Conservation (phyloP, 37 sponge, comb jelly and placozoan genomes). For the Ephydatia muelleri region DNA sequence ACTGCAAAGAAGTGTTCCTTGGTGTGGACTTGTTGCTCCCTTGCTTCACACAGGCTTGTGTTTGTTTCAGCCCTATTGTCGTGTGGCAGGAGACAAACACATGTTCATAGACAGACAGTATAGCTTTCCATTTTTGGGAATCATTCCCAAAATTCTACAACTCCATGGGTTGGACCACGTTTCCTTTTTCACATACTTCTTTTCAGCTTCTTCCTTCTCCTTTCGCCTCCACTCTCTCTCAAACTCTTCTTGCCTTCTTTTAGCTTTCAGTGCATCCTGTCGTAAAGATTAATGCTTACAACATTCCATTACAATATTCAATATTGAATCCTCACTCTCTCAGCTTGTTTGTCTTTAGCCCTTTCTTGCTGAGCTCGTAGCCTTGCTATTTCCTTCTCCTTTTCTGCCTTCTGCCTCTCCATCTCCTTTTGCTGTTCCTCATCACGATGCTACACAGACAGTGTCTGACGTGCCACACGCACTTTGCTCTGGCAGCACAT, state of each 20-base stretch:
- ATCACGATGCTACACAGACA: constrained; percentile 66
- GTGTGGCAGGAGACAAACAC: background rate
- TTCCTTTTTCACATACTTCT: constrained; percentile 58
- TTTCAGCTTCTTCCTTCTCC: constrained; percentile 85
- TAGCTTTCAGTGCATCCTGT: constrained; percentile 92
- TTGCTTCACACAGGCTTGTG: constrained; percentile 61
- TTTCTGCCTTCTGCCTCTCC: constrained; percentile 87
- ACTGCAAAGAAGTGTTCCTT: constrained; percentile 97
- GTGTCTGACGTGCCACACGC: constrained; percentile 16
- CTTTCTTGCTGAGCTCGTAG: constrained; percentile 96
- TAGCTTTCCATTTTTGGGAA: background rate
- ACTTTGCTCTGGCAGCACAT: constrained; percentile 43
- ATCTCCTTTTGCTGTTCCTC: constrained; percentile 82
- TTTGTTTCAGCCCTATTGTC: constrained; percentile 75
- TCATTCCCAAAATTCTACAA: background rate
- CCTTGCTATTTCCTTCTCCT: constrained; percentile 94
- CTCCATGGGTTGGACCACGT: background rate
- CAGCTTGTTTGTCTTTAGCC: constrained; percentile 98
- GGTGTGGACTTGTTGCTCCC: constrained; percentile 81
- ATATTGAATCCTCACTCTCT: constrained; percentile 63
- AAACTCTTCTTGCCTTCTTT: constrained; percentile 94
- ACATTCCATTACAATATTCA: background rate
- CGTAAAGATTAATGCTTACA: background rate
- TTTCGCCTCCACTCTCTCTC: constrained; percentile 96
- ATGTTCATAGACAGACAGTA: background rate